Percentiles rank a stretch among this genome's conserved stretches.
phyloP scores from a whole-genome alignment of 64 coral and sea anemone genomes.

The Orbicella faveolata region DNA sequence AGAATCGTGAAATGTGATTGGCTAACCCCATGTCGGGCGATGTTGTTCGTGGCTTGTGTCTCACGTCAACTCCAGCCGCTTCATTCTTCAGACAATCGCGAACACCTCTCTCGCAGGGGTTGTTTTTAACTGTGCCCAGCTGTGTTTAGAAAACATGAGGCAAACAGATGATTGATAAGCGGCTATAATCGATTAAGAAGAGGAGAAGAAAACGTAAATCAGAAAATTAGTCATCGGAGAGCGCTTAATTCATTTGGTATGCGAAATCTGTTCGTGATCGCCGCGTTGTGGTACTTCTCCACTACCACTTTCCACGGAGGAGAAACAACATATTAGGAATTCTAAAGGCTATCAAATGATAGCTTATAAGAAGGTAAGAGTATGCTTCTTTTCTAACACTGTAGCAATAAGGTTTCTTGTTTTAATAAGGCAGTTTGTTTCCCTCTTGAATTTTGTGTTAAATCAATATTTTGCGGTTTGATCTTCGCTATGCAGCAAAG shows the following conservation, averaged over 20 bases:
- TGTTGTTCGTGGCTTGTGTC: not conserved
- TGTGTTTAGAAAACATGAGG: slow-evolving; percentile 21
- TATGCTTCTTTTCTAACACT: not conserved
- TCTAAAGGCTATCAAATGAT: slow-evolving; percentile 33
- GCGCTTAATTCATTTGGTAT: not conserved
- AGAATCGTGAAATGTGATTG: slow-evolving; percentile 12
- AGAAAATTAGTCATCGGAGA: not conserved
- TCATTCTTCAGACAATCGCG: not conserved
- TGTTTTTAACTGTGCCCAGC: not conserved
- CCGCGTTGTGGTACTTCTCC: not conserved
- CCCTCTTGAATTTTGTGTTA: slow-evolving; percentile 2
- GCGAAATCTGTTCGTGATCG: not conserved
- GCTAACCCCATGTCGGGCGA: not conserved
- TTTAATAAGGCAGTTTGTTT: not conserved
- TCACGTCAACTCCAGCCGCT: not conserved
- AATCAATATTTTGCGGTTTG: slow-evolving; percentile 3
- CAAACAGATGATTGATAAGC: not conserved
- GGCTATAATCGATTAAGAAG: not conserved
- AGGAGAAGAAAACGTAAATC: not conserved
- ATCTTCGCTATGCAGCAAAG: not conserved
- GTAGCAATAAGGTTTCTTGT: not conserved
- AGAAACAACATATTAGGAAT: not conserved
- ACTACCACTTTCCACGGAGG: not conserved
- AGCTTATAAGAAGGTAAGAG: slow-evolving; percentile 46
- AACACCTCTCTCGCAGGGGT: not conserved